Conservation (phyloP, 2,888 invertebrate genomes). For the Amaurobius ferox region DNA sequence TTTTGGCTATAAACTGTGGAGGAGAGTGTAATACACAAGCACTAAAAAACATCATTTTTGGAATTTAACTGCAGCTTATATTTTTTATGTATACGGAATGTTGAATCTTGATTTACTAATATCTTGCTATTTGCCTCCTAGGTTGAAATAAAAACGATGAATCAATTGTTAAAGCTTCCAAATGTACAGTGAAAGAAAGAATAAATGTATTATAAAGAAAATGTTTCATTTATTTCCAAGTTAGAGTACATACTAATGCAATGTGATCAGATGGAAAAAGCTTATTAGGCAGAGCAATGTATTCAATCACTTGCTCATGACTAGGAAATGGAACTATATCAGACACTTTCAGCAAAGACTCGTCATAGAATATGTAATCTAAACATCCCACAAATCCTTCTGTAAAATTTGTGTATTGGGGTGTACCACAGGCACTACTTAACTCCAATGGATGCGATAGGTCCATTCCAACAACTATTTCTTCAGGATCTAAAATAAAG, state of each 20-base stretch:
- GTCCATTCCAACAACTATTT: constrained; percentile 82
- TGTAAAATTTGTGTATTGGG: constrained; percentile 90
- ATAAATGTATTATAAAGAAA: background rate
- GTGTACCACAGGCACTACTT: constrained; percentile 89
- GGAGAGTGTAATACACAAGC: no score
- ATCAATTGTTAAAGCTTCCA: no score
- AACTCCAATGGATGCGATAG: constrained; percentile 83
- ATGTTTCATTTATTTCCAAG: constrained; percentile 78
- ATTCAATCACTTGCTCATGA: constrained; percentile 84
- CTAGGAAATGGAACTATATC: constrained; percentile 88
- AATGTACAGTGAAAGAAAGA: background rate
- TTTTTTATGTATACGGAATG: no score
- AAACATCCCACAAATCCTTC: constrained; percentile 88
- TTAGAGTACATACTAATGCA: constrained; percentile 89
- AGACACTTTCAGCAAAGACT: constrained; percentile 73
- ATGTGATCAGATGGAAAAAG: constrained; percentile 96
- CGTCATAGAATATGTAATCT: constrained; percentile 90
- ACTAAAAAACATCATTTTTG: no score
- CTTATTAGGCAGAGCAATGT: constrained; percentile 90
- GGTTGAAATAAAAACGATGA: no score
- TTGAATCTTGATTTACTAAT: no score
- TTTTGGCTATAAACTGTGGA: no score
- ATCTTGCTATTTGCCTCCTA: no score
- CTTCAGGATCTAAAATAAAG: constrained; percentile 77
- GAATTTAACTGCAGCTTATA: no score